Evolutionary conservation across 2,113 vertebrate genomes (phyloP).

Genomic region (Hirundichthys speculiger): DNA sequence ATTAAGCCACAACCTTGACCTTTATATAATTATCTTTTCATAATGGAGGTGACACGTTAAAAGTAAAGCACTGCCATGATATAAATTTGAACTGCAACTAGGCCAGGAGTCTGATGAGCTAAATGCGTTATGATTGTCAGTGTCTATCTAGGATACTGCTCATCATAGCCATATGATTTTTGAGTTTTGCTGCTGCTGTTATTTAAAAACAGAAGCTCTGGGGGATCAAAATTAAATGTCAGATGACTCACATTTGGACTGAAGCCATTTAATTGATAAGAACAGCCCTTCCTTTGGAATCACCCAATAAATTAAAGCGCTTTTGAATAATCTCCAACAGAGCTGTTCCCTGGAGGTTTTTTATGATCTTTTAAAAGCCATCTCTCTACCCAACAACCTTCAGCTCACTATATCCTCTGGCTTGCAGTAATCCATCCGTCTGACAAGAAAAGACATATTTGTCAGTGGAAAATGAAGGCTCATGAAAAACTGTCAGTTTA

Average conservation of each 20-base stretch:
- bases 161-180: constrained; percentile 37
- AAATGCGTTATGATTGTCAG: not conserved
- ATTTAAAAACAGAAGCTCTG: constrained; percentile 55
- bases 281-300: constrained; percentile 66
- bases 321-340: constrained; percentile 72
- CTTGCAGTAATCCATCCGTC: constrained; percentile 59
- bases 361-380: constrained; percentile 78
- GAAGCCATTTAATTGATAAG: constrained; percentile 74
- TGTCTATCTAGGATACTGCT: constrained; percentile 38
- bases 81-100: too few relatives aligned
- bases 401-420: constrained; percentile 58
- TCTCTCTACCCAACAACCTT: constrained; percentile 68
- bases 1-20: constrained; percentile 8
- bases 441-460: constrained; percentile 69
- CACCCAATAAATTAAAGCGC: constrained; percentile 76
- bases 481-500: constrained; percentile 30
- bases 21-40: too few relatives aligned
- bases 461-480: constrained; percentile 61
- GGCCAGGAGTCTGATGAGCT: too few relatives aligned
- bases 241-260: constrained; percentile 61
- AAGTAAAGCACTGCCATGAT: too few relatives aligned
- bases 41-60: too few relatives aligned
- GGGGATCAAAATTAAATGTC: constrained; percentile 70
- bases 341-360: constrained; percentile 71
- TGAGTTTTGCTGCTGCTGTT: constrained; percentile 27